Evolutionary conservation across 2,113 vertebrate genomes (phyloP), one percentile per base, ranked within the genome.

Genomic region (Vidua macroura): DNA sequence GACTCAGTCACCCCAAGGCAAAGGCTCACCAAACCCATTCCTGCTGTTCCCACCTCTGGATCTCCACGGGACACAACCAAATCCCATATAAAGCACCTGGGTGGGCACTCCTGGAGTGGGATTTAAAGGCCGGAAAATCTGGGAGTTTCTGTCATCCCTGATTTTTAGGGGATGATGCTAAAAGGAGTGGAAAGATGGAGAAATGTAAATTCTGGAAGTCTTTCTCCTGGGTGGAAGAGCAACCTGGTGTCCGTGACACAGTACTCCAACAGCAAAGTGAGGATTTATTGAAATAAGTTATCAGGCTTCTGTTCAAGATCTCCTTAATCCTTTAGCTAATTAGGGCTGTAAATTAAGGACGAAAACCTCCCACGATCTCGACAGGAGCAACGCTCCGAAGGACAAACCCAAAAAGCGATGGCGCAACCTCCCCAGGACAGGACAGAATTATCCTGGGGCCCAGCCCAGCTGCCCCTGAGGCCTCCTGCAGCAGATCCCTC

Each of bases 281-380:
- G 69, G 59, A 39, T 8, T 60, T 6, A 41, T 17, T 58, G 2
- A 13, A 68, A 39, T 6, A 46, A 52, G 9, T 43, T 1, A 37
- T 0, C 56, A 43, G 19, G 22, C 6, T 78, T 62, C 20, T 58
- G 31, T 30, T 74, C 15, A 7, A 76, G 90, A 74, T 7, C 33
- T n/a, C 41, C 56, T 84, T 91, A 69, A 82, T 63, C 79, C 79
- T 28, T 43, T 1, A 55, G 52, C 63, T 53, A 53, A 62, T 41
- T 49, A 75, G 17, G 31, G 46, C 68, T 27, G 44, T 3, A 83
- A 73, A 51, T 66, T 6, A 66, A 31, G 17, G n/a, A 41, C n/a
- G 17, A 13, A 43, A 63, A 15, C 58, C 35, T 58, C 52, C 67
- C 62, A 68, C 0, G 9, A 16, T 4, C 55, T n/a, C 5, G 0